Conservation (phyloP, 2,113 vertebrate genomes). For the Oryzias melastigma region DNA sequence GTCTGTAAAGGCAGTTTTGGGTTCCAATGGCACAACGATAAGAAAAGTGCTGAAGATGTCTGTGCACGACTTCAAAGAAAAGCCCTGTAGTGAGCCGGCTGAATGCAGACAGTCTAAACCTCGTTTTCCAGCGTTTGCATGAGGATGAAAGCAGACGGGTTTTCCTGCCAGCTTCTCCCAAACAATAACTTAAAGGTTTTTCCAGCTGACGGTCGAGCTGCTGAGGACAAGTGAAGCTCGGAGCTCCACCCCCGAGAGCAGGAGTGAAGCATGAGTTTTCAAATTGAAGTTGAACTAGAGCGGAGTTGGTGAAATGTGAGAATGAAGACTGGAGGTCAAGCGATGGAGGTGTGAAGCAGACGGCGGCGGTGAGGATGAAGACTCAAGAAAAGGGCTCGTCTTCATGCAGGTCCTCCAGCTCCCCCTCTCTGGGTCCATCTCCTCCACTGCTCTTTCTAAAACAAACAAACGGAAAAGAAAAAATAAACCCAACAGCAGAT, state of each 20-base stretch:
- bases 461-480: not conserved
- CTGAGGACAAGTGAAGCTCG: no score
- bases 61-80: constrained; percentile 30
- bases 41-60: constrained; percentile 14
- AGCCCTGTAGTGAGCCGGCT: constrained; percentile 13
- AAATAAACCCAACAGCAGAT: not conserved
- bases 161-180: no score
- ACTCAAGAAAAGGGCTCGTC: constrained; percentile 76
- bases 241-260: no score
- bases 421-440: constrained; percentile 73
- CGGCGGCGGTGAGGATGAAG: not conserved
- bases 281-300: no score
- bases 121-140: no score
- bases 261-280: no score
- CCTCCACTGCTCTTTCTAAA: constrained; percentile 78
- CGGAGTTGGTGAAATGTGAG: not conserved
- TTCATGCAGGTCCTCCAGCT: constrained; percentile 80
- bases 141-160: no score
- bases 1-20: constrained; percentile 21
- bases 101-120: not conserved
- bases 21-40: constrained; percentile 12
- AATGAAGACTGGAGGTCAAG: constrained; percentile 5
- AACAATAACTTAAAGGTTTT: no score
- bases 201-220: no score
- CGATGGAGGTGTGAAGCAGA: constrained; percentile 4